Evolutionary conservation across 2,113 vertebrate genomes (phyloP), one percentile per base, ranked within the genome.

Genomic region (Proterorhinus semilunaris): DNA sequence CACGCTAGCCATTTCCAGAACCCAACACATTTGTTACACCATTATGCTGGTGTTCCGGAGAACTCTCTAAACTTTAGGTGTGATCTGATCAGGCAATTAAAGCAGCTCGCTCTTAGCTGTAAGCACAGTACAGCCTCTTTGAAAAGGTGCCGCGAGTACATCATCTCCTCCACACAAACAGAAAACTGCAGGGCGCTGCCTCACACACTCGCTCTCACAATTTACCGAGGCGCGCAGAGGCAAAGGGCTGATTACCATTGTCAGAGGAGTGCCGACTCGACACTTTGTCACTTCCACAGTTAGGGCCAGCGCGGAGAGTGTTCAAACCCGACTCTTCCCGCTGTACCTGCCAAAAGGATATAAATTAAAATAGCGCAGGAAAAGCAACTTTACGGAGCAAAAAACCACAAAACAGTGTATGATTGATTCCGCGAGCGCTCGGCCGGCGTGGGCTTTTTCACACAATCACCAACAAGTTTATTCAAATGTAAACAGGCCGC

Each of bases 201-300:
- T 42, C 65, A 69, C 61, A 17, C 9, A 42, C 11, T 48, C 54
- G 11, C 65, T 13, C 66, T 15, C 51, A 63, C 58, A 50, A 61
- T 79, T 78, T 69, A 74, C 61, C 44, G 42, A 12, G 42, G 52
- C 52, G 62, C 65, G 65, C 62, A 49, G 64, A 58, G 57, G 84
- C 79, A 76, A 62, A 77, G 79, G 65, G 75, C 75, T 84, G 80
- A 86, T 85, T 84, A 85, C 69, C 75, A 62, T 65, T 83, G 81
- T 85, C 81, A 84, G 50, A 75, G 68, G 69, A 81, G 66, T 81
- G 75, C 75, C 71, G 75, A 76, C 71, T 66, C 71, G 69, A 78
- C 86, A 80, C 71, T 87, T 84, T 83, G 64, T 84, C 72, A 76
- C 68, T 76, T 84, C 64, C 66, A 73, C 77, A 72, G 68, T 81